These are phyloP conservation scores for Drosophila truncata DNA, from an alignment of 1,140 invertebrate genomes.

Conservation along the genomic window DNA sequence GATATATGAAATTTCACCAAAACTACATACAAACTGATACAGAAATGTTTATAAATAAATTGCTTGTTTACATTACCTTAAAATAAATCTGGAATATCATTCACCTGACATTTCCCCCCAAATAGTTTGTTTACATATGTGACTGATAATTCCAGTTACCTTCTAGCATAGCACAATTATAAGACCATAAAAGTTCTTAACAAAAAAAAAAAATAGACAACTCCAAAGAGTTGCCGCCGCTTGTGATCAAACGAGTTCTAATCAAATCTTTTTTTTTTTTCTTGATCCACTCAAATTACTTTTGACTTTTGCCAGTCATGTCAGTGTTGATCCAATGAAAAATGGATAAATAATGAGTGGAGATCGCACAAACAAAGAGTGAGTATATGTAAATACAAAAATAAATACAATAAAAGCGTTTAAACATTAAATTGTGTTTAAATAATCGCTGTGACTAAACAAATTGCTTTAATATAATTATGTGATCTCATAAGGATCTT, in stretches of 20 bases:
- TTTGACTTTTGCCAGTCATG: slow-evolving; percentile 31
- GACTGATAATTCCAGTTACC: slow-evolving; percentile 29
- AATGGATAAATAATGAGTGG: slow-evolving; percentile 36
- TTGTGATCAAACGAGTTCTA: slow-evolving; percentile 43
- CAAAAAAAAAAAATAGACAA: slow-evolving; percentile 4
- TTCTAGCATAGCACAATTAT: slow-evolving; percentile 34
- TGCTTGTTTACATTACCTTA: no score
- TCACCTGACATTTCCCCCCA: neutral
- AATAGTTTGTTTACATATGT: slow-evolving; percentile 26
- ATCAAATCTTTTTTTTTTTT: slow-evolving; percentile 16
- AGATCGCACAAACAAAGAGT: neutral
- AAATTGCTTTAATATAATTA: slow-evolving; percentile 5
- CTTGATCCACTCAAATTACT: slow-evolving; percentile 36
- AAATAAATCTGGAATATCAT: neutral
- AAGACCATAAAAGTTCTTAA: slow-evolving; percentile 39
- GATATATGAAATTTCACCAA: neutral
- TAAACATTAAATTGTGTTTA: neutral
- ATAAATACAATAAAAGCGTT: neutral
- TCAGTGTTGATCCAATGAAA: slow-evolving; percentile 31
- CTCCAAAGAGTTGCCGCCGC: slow-evolving; percentile 20
- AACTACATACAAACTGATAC: neutral
- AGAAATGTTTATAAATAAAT: neutral
- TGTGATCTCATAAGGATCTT: neutral
- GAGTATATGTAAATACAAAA: neutral
- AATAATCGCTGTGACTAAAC: neutral